Evolutionary conservation across 2,113 vertebrate species (phyloP).

Genomic region (Eptesicus fuscus): DNA sequence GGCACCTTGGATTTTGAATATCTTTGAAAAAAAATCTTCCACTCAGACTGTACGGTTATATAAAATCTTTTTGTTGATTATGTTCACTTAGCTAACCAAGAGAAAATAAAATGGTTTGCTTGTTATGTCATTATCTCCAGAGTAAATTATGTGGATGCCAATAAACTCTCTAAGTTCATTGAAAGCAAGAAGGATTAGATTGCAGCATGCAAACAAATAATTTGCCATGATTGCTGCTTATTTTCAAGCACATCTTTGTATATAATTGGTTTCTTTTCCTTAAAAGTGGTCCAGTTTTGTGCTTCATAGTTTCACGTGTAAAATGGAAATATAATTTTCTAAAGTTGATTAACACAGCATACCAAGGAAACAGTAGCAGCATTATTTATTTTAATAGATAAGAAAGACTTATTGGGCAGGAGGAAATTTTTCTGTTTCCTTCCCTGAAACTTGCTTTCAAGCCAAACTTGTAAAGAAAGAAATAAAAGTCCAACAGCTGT

Average conservation of each 20-base stretch:
- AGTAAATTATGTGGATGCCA: neutral
- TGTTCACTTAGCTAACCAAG: constrained; percentile 34
- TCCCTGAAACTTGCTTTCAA: neutral
- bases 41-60: neutral
- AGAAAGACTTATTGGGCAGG: neutral
- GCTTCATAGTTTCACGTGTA: neutral
- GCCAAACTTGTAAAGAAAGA: neutral
- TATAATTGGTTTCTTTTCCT: neutral
- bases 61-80: constrained; percentile 23
- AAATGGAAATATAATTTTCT: constrained; percentile 33
- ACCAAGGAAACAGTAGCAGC: neutral
- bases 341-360: neutral
- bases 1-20: neutral
- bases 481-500: neutral
- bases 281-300: neutral
- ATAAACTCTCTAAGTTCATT: neutral
- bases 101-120: constrained; percentile 29
- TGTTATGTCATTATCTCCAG: neutral
- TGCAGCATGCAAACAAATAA: constrained; percentile 22
- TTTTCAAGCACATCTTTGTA: neutral
- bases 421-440: constrained; percentile 16
- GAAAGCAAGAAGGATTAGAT: neutral
- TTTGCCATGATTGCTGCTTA: constrained; percentile 13
- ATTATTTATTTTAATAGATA: neutral
- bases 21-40: neutral